Evolutionary conservation across 2,888 invertebrate genomes (phyloP), one percentile per base, ranked within the genome.

Genomic region (Microchrysa polita): DNA sequence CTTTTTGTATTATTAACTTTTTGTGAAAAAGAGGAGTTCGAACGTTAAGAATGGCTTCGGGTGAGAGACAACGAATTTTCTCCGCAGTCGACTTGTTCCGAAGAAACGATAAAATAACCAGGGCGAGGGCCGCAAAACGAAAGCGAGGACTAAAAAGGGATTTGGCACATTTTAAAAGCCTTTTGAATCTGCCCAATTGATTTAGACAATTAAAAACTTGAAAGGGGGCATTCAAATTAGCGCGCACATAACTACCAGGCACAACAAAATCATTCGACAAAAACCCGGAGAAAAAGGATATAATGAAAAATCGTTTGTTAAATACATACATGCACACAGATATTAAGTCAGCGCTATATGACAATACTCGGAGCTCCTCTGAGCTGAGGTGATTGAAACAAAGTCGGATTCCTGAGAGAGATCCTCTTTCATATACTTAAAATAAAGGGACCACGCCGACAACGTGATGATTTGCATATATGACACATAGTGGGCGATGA

Each of bases 171-270:
- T n/a, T 60, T 23, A 12, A 48, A 67, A n/a, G 71, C 44, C 71
- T 63, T 71, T 74, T 74, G 69, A 55, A 71, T 27, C 65, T 53
- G 44, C 74, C 44, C 71, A 74, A 74, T 71, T 74, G 74, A 74
- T 71, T 74, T 20, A 40, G 44, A 57, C 57, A 72, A 74, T 63
- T 71, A 74, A 63, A 18, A 42, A 48, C 57, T 71, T 63, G 22
- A 65, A 74, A 74, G 65, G 65, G n/a, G 55, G 53, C 63, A 63
- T 27, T 61, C 55, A 74, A 74, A 74, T 63, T 71, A 63, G 63
- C n/a, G n/a, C n/a, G n/a, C 74, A 74, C 61, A 34, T 16, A 65
- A 14, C 9, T 2, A 23, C 73, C 27, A 67, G 34, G 27, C 42
- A 65, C 27, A 67, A 55, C 53, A 18, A 27, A 53, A 67, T 67